A percentile compares a stretch with the other conserved stretches of the same genome.
Conservation (phyloP, 2,113 vertebrate species). For the Porphyrio hochstetteri region DNA sequence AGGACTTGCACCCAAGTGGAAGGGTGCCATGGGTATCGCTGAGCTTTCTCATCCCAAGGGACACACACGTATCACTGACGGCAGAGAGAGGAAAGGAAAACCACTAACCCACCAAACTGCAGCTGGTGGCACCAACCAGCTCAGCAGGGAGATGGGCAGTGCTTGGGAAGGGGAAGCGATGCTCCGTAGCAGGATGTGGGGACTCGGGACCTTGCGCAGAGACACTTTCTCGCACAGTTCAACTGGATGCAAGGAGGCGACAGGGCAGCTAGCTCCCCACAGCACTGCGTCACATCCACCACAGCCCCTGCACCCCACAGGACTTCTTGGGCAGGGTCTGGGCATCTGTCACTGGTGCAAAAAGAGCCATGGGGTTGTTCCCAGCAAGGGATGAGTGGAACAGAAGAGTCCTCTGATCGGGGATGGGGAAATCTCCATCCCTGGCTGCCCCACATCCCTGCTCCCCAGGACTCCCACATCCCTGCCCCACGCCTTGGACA, state of each 20-base stretch:
- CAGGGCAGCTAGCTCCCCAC: not conserved
- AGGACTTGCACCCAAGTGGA: not conserved
- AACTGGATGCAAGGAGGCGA: not conserved
- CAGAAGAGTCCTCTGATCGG: rapidly evolving
- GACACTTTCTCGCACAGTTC: rapidly evolving
- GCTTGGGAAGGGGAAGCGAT: not conserved
- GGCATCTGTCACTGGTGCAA: rapidly evolving
- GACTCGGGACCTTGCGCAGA: not conserved
- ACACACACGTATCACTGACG: rapidly evolving
- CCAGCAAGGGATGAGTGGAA: rapidly evolving
- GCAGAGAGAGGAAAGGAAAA: not conserved
- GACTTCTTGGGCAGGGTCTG: not conserved
- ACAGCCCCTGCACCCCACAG: rapidly evolving
- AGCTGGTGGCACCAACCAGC: not conserved
- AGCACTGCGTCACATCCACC: rapidly evolving
- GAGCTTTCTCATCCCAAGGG: not conserved
- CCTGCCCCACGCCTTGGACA: rapidly evolving
- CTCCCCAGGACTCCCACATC: not conserved
- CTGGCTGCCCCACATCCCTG: rapidly evolving
- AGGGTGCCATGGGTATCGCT: not conserved
- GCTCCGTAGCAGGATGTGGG: not conserved
- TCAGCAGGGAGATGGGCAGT: not conserved
- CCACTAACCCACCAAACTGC: not conserved
- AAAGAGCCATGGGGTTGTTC: rapidly evolving
- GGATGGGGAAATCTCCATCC: not conserved